Evolutionary conservation across 2,113 vertebrate genomes (phyloP).

Genomic region (Hemibagrus wyckioides): DNA sequence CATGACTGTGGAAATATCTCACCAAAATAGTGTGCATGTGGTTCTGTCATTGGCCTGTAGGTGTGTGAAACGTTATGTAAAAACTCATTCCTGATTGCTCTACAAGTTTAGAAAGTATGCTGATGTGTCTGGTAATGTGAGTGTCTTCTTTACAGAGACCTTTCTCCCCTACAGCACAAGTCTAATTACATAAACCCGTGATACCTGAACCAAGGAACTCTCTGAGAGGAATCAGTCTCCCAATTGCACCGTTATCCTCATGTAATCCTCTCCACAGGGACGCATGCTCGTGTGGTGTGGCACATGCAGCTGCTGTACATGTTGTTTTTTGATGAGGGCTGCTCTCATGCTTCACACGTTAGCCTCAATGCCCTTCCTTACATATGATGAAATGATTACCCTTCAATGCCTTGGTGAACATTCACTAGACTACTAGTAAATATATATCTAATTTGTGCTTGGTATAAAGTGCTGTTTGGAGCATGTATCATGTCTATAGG

Average conservation of each 20-base stretch:
- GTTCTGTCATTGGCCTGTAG: background rate
- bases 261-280: constrained; percentile 45
- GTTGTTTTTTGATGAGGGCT: background rate
- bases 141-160: background rate
- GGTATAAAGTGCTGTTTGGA: background rate
- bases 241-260: constrained; percentile 46
- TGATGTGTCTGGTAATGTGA: background rate
- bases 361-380: background rate
- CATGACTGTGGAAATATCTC: background rate
- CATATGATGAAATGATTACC: background rate
- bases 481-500: background rate
- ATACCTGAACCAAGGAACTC: constrained; percentile 49
- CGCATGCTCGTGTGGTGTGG: constrained; percentile 14
- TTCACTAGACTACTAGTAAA: background rate
- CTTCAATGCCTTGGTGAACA: background rate
- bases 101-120: background rate
- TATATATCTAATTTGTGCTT: background rate
- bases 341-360: background rate
- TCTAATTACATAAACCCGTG: constrained; percentile 55
- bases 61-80: background rate
- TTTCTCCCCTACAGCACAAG: background rate
- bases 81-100: background rate
- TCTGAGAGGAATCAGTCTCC: constrained; percentile 44
- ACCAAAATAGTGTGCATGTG: background rate
- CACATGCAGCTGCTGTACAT: constrained; percentile 29